Base-by-base conservation (phyloP, 2,888 invertebrate species). In the Callyntrura guangdongensis region DNA sequence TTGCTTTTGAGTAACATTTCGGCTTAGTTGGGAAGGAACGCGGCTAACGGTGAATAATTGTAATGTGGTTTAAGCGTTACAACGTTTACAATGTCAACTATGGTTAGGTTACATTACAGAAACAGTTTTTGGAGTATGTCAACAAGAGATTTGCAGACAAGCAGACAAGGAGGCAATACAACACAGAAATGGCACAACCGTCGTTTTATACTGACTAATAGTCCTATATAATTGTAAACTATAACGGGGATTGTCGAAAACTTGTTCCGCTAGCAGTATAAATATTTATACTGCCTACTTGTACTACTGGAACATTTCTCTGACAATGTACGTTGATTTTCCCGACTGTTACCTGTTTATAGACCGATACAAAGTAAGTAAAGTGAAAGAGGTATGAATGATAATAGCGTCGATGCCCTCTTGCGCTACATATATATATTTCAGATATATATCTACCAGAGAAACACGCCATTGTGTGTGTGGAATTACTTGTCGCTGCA, bases 141-240 rank as follows among this genome's bases (percentile, higher is more conserved):
- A 77, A 77, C 49, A 25, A n/a, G 11, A 61, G n/a, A n/a, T 27
- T 14, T 69, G 69, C 12, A 25, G 17, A 22, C 5, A 77, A 9
- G 49, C n/a, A 25, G 36, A 27, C 27, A n/a, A n/a, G n/a, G n/a
- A n/a, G n/a, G n/a, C n/a, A n/a, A 27, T 17, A 72, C 47, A 72
- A 0, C 2, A 72, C 17, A 6, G 14, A 56, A 81, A 59, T 59
- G 59, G 59, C n/a, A 25, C 36, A 36, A 9, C 25, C 36, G 59
- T 59, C 81, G 20, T 79, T 56, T 22, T 36, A 25, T 27, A 81
- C 59, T 81, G 81, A 81, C 59, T 81, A 11, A 81, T 81, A 17
- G 59, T 81, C 20, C 36, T 36, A 56, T 27, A 45, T n/a, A 20
- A 53, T 81, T 59, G 11, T 81, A 81, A 81, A 81, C 27, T 20